Conservation (phyloP, 2,113 vertebrate genomes). For the Paradisaea rubra region DNA sequence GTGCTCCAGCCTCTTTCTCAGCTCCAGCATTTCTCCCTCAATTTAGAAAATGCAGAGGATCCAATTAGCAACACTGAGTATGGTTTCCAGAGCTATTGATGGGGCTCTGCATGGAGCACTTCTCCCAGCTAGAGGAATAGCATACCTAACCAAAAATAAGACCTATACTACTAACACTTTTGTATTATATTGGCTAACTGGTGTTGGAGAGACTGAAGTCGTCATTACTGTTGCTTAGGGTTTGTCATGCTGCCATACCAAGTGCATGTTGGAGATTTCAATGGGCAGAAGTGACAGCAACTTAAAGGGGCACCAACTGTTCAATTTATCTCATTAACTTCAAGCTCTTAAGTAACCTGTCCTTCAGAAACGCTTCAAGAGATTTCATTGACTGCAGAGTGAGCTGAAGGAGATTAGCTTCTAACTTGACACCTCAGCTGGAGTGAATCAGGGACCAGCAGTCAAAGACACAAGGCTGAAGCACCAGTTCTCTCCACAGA, state of each 20-base stretch:
- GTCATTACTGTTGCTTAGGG: neutral
- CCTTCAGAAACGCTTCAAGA: slow-evolving; percentile 11
- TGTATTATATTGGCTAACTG: neutral
- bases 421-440: neutral
- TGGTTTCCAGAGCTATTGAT: neutral
- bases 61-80: neutral
- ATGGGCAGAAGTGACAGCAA: neutral
- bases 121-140: neutral
- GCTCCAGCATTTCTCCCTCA: neutral
- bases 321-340: slow-evolving; percentile 37
- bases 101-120: neutral
- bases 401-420: slow-evolving; percentile 16
- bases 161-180: neutral
- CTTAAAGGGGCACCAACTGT: neutral
- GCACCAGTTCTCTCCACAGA: neutral
- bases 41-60: neutral
- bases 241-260: neutral
- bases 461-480: neutral
- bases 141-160: neutral
- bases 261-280: neutral
- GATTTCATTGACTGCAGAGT: slow-evolving; percentile 23
- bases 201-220: neutral
- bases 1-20: neutral
- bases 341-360: slow-evolving; percentile 33
- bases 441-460: neutral